Evolutionary conservation across 1,140 invertebrate species (phyloP), one percentile per base, ranked within the genome.

Genomic region (Daktulosphaira vitifoliae): DNA sequence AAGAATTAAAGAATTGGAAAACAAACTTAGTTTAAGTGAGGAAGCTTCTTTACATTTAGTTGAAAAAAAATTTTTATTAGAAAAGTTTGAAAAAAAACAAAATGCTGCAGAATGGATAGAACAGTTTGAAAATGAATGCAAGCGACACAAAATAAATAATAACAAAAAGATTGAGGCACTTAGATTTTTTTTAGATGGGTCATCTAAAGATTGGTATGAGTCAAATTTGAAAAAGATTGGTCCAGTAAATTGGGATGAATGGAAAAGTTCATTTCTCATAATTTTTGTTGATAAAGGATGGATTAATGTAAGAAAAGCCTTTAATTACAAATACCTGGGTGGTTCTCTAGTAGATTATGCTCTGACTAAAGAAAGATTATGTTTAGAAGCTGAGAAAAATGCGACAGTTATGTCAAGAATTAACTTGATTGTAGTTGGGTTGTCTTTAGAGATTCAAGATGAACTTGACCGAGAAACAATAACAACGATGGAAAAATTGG

Each of bases 151-250:
- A n/a, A n/a, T n/a, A n/a, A n/a, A 11, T 16, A 42, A 48, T 23
- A 33, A 5, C 11, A 44, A 46, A 13, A 64, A 64, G 38, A 48
- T 64, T 48, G 59, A 64, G 26, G 22, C 59, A 20, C 26, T 64
- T 33, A 25, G 16, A n/a, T n/a, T 64, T 64, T 64, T 64, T 46
- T 2, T 64, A 7, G 42, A 29, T 23, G 59, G 59, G 16, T n/a
- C 59, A 13, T 3, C 59, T n/a, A 46, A 46, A 20, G 44, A 64
- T 26, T 64, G 42, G 59, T 64, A 64, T 64, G n/a, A n/a, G n/a
- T n/a, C n/a, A n/a, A n/a, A n/a, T n/a, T n/a, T n/a, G n/a, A n/a
- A n/a, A n/a, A n/a, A n/a, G n/a, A n/a, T n/a, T n/a, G n/a, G n/a
- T n/a, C n/a, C n/a, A n/a, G n/a, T n/a, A n/a, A n/a, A n/a, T n/a